phyloP scores from a whole-genome alignment of 2,888 invertebrate species.

The Chirona hameri region DNA sequence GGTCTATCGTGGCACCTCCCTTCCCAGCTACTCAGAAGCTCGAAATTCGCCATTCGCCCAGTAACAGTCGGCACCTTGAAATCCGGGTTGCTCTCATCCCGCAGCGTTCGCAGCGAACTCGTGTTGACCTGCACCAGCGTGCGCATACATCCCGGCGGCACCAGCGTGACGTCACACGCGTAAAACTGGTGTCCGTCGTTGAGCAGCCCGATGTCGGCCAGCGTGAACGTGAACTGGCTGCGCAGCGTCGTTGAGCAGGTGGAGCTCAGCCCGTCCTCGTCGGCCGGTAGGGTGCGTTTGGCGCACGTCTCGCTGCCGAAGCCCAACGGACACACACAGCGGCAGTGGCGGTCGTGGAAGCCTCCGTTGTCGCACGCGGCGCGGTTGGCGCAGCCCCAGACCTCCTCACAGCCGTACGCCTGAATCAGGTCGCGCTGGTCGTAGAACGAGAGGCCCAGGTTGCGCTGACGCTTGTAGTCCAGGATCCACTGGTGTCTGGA shows the following conservation, averaged over 20 bases:
- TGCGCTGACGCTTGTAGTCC: not conserved
- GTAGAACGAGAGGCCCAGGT: not conserved
- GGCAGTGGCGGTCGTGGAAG: not conserved
- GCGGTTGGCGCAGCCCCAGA: not conserved
- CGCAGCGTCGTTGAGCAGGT: not conserved
- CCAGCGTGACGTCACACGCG: not conserved
- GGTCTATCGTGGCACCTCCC: no score
- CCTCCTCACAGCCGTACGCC: not conserved
- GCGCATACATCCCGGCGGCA: not conserved
- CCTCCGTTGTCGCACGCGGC: not conserved
- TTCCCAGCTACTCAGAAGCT: no score
- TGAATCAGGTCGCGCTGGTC: not conserved
- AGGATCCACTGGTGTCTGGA: not conserved
- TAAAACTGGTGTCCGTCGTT: not conserved
- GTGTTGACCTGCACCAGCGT: not conserved
- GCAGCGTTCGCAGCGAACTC: not conserved
- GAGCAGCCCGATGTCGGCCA: not conserved
- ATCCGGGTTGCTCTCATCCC: not conserved
- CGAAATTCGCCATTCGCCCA: not conserved
- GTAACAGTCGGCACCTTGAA: not conserved
- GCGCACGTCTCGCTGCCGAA: not conserved
- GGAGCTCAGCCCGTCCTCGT: not conserved
- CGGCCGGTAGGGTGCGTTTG: not conserved
- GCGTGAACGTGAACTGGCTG: not conserved
- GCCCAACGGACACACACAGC: not conserved